Conservation (phyloP, 2,797 vertebrate species). For the Distichodus sexfasciatus region DNA sequence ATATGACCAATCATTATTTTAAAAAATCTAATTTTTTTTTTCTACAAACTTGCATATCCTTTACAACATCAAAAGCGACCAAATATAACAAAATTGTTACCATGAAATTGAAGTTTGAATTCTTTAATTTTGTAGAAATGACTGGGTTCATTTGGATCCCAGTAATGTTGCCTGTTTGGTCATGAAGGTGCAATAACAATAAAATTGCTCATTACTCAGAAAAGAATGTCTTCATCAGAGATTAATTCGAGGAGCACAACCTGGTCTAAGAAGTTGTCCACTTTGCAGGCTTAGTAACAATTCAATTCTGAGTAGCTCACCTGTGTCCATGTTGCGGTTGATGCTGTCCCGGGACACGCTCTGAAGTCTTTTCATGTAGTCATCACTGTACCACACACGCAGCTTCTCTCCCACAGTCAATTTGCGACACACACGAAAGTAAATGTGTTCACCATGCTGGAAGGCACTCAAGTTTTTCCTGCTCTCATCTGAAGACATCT, state of each 20-base stretch:
- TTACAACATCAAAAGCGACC: too few relatives aligned
- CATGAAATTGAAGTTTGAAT: too few relatives aligned
- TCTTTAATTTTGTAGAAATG: too few relatives aligned
- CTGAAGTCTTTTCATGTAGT: slow-evolving; percentile 88
- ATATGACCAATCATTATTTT: too few relatives aligned
- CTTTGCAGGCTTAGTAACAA: neutral
- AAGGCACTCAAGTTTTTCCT: slow-evolving; percentile 92
- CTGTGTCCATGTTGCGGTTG: slow-evolving; percentile 79
- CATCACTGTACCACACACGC: slow-evolving; percentile 91
- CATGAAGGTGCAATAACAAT: too few relatives aligned
- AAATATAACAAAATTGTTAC: neutral
- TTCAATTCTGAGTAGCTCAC: slow-evolving; percentile 66
- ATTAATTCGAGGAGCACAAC: too few relatives aligned
- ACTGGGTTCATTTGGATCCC: too few relatives aligned
- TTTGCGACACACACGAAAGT: slow-evolving; percentile 83
- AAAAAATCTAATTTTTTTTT: too few relatives aligned
- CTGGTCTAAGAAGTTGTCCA: neutral
- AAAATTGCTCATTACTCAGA: neutral
- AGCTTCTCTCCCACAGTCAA: slow-evolving; percentile 82
- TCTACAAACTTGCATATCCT: too few relatives aligned
- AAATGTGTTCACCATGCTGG: slow-evolving; percentile 85
- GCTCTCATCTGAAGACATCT: slow-evolving; percentile 83
- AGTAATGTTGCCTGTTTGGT: too few relatives aligned
- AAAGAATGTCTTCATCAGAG: neutral
- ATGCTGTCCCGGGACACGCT: slow-evolving; percentile 86